Base-by-base conservation (phyloP, 2,113 vertebrate species). In the Campylomormyrus tamandua region DNA sequence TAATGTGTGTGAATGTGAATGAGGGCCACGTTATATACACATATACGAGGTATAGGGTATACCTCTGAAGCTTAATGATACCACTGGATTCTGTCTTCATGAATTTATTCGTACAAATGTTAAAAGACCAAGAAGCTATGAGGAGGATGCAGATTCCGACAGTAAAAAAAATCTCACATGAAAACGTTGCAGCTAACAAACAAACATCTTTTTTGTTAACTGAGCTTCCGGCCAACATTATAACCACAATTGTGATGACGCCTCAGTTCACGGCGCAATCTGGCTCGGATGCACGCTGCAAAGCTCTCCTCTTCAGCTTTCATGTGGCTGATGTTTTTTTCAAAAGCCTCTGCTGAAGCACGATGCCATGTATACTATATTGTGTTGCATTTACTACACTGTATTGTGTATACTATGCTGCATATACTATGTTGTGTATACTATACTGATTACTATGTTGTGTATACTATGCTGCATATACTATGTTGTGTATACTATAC, bases 171-270 rank as follows among this genome's bases (percentile, higher is more conserved):
- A 31, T 31, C n/a, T 49, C 17, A 42, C 19, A 42, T 6, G 0
- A 46, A 62, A 31, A 74, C 6, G 46, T 27, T 13, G 39, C 27
- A 50, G 31, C 13, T 50, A 7, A 89, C 24, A 89, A 80, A 80
- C 35, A 70, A 89, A 24, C 1, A 42, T 42, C 27, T 83, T 15
- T 83, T 80, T 80, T 39, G 50, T 31, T 49, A 46, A 80, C n/a
- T 31, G 15, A 35, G 74, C 89, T 58, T 84, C 77, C 80, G 50
- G 89, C 49, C 52, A 50, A 89, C 88, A 56, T 83, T 85, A 45
- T 39, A 83, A 83, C 89, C 42, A 24, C 89, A 46, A 48, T 1
- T 83, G 88, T 56, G 89, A 56, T 84, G 89, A 89, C 39, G 39
- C 77, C 52, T 62, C 15, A 77, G 42, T 89, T 89, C 45, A 45